Evolutionary conservation across 2,888 invertebrate genomes (phyloP).

Genomic region (Ectemnius cavifrons): DNA sequence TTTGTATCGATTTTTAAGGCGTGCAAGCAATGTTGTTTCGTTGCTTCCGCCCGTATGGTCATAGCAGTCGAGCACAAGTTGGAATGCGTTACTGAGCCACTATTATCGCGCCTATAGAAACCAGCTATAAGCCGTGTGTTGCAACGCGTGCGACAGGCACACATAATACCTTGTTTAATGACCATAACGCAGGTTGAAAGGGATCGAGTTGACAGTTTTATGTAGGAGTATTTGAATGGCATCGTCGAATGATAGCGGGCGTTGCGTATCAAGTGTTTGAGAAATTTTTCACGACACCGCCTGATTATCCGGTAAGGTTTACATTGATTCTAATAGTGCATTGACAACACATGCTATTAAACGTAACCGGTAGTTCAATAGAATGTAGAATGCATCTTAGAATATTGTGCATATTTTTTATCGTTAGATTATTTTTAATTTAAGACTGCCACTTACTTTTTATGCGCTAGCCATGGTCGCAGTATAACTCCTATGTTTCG

Average conservation of each 20-base stretch:
- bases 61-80: background rate
- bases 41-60: background rate
- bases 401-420: too few species aligned
- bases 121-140: background rate
- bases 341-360: too few species aligned
- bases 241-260: constrained; percentile 24
- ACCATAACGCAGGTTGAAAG: constrained; percentile 28
- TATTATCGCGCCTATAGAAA: constrained; percentile 1
- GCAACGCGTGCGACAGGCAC: constrained; percentile 8
- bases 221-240: constrained; percentile 28
- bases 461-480: too few species aligned
- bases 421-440: too few species aligned
- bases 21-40: background rate
- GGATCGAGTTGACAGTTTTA: constrained; percentile 33
- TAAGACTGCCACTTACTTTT: too few species aligned
- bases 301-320: constrained; percentile 26
- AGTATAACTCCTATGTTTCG: too few species aligned
- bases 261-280: constrained; percentile 9
- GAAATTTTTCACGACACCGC: constrained; percentile 19
- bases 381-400: too few species aligned
- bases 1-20: constrained; percentile 8
- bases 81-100: background rate
- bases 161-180: constrained; percentile 38
- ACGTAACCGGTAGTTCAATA: too few species aligned
- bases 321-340: background rate